A percentile compares a stretch with the other conserved stretches of the same genome.
Conservation (phyloP, 2,797 vertebrate genomes). For the Melanotaenia parkinsoni region DNA sequence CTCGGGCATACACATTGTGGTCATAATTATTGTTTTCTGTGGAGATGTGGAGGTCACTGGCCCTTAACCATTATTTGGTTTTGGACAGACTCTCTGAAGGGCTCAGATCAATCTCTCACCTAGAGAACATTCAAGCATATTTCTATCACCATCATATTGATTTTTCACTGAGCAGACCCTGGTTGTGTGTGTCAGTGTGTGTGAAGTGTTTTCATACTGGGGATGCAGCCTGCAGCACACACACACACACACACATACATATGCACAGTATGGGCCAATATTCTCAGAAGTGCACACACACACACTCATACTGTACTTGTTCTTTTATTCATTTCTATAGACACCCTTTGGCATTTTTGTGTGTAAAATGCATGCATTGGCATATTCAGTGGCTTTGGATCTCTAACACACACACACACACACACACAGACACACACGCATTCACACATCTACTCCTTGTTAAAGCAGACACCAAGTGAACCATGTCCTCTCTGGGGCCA, state of each 20-base stretch:
- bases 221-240: constrained; percentile 74
- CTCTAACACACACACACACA: constrained; percentile 41
- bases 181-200: constrained; percentile 66
- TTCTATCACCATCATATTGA: constrained; percentile 86
- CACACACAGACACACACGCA: constrained; percentile 29
- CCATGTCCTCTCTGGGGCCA: constrained; percentile 71
- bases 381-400: constrained; percentile 76
- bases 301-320: constrained; percentile 46
- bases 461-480: constrained; percentile 75
- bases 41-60: constrained; percentile 80
- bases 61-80: constrained; percentile 87
- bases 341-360: constrained; percentile 79
- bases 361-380: constrained; percentile 79
- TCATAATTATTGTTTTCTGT: constrained; percentile 84
- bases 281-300: constrained; percentile 26
- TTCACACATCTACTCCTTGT: constrained; percentile 49
- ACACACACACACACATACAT: constrained; percentile 40
- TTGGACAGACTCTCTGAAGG: constrained; percentile 80
- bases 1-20: constrained; percentile 60
- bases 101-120: constrained; percentile 85
- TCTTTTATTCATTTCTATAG: constrained; percentile 82
- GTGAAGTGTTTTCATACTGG: constrained; percentile 79
- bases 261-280: constrained; percentile 24
- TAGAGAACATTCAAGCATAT: constrained; percentile 83
- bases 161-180: constrained; percentile 81